These are phyloP conservation scores for Onchidella celtica DNA, from an alignment of 2,888 invertebrate species.

Conservation along the genomic window DNA sequence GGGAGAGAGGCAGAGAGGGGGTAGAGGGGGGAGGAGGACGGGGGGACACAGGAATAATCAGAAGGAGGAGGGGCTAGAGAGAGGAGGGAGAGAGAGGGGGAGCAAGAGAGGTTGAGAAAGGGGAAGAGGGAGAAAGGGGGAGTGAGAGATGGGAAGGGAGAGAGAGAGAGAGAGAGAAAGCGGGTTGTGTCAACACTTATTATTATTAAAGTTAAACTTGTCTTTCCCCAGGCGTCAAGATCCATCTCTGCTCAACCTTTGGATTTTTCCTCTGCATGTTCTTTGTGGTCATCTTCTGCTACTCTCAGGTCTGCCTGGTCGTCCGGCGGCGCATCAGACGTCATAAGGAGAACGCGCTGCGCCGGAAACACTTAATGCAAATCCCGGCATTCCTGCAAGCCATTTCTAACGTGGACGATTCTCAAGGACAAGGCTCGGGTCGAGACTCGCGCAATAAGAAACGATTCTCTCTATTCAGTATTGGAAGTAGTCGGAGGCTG, in stretches of 20 bases:
- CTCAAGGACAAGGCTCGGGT: neutral
- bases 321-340: slow-evolving; percentile 32
- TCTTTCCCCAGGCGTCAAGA: slow-evolving; percentile 28
- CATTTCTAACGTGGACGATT: slow-evolving; percentile 44
- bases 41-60: too few relatives aligned
- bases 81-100: too few relatives aligned
- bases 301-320: slow-evolving; percentile 39
- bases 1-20: too few relatives aligned
- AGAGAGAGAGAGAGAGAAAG: too few relatives aligned
- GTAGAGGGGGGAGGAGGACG: too few relatives aligned
- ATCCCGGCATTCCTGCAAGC: slow-evolving; percentile 48
- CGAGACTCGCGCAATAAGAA: neutral
- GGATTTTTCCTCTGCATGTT: slow-evolving; percentile 47
- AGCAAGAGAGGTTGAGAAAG: too few relatives aligned
- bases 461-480: slow-evolving; percentile 42
- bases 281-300: slow-evolving; percentile 45
- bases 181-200: too few relatives aligned
- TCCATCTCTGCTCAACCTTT: slow-evolving; percentile 37
- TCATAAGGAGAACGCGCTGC: slow-evolving; percentile 44
- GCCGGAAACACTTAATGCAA: slow-evolving; percentile 43
- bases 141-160: too few relatives aligned
- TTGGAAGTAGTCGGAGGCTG: slow-evolving; percentile 34
- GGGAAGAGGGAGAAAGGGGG: too few relatives aligned
- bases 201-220: too few relatives aligned
- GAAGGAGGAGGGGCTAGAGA: too few relatives aligned